These are phyloP conservation scores for Octodon degus DNA, from an alignment of 2,113 vertebrate genomes.

Conservation along the genomic window DNA sequence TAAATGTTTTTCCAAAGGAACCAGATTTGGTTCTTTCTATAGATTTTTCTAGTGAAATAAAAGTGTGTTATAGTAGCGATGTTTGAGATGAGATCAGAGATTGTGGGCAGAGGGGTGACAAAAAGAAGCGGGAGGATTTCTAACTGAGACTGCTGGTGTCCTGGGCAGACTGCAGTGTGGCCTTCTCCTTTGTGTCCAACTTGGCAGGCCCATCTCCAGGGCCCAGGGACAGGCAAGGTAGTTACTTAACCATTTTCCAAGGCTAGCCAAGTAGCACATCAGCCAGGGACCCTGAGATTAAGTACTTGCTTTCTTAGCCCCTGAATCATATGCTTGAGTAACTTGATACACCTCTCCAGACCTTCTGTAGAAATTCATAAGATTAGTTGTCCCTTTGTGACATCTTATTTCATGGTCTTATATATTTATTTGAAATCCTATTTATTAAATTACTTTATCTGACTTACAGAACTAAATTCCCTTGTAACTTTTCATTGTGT, in stretches of 20 bases:
- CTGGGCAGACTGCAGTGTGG: not conserved
- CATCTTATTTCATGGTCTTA: conserved; percentile 50
- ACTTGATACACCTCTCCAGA: not conserved
- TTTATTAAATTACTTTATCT: conserved; percentile 61
- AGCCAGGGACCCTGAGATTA: not conserved
- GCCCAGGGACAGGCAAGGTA: not conserved
- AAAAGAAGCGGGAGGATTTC: not conserved
- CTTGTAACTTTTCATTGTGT: conserved; percentile 16
- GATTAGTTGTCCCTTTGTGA: not conserved
- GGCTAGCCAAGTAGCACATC: not conserved
- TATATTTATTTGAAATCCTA: conserved; percentile 50
- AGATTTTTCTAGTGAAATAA: conserved; percentile 81
- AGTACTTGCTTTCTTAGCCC: not conserved
- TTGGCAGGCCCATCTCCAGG: too few relatives aligned
- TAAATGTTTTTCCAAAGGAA: conserved; percentile 58
- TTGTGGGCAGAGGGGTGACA: not conserved
- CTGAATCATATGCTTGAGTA: not conserved
- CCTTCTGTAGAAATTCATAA: not conserved
- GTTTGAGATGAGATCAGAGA: conserved; percentile 62
- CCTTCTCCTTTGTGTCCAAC: not conserved
- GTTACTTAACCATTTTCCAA: not conserved
- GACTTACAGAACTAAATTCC: conserved; percentile 43
- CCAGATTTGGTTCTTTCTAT: conserved; percentile 67
- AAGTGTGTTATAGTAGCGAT: conserved; percentile 65
- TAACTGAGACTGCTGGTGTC: not conserved